A percentile compares a stretch with the other conserved stretches of the same genome.
Conservation (phyloP, 2,797 vertebrate genomes). For the Lepilemur septentrionalis region DNA sequence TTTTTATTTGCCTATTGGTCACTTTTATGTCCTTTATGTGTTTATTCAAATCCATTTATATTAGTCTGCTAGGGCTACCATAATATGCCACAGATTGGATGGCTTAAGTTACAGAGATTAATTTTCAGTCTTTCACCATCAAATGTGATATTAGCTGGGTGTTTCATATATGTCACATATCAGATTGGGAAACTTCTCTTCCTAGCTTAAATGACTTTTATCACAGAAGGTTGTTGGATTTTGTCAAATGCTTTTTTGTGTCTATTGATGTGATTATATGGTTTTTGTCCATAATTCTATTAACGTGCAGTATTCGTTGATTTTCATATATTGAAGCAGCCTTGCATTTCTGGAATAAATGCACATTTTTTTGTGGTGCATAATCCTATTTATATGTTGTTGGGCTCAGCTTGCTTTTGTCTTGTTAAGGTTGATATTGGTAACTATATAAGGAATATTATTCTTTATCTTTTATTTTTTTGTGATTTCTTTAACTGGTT, state of each 20-base stretch:
- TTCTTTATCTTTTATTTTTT: not conserved
- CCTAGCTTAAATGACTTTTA: not conserved
- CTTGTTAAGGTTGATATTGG: not conserved
- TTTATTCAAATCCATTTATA: not conserved
- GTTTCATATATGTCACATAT: not conserved
- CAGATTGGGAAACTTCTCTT: not conserved
- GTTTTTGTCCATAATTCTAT: not conserved
- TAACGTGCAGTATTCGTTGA: not conserved
- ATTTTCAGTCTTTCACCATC: not conserved
- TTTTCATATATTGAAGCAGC: not conserved
- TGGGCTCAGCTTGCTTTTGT: not conserved
- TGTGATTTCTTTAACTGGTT: not conserved
- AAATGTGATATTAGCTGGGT: not conserved
- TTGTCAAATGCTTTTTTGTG: not conserved
- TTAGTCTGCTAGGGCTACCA: not conserved
- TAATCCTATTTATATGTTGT: not conserved
- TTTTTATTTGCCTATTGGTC: not conserved
- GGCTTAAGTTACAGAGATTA: not conserved
- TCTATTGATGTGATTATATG: not conserved
- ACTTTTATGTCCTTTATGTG: not conserved
- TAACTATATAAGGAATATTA: not conserved
- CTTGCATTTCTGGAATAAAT: not conserved
- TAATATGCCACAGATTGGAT: not conserved
- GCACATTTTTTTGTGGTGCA: not conserved
- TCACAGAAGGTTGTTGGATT: not conserved